Evolutionary conservation across 2,797 vertebrate genomes (phyloP), one percentile per base, ranked within the genome.

Genomic region (Fistularia tabacaria): DNA sequence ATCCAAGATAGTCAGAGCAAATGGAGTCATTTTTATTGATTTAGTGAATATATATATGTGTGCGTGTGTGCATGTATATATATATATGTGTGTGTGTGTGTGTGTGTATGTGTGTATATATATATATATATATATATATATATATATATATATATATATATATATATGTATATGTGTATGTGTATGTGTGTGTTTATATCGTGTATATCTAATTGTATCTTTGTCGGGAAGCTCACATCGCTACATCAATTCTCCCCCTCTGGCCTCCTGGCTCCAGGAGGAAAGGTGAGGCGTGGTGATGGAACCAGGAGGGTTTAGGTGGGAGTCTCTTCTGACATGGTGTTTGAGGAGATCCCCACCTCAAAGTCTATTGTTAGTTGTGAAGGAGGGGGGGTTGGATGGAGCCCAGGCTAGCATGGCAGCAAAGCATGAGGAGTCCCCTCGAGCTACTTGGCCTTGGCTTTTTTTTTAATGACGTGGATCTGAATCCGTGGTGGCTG

Each of bases 121-220:
- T 85, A 84, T 86, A 42, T 25, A 25, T 25, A 25, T 25, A 25
- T 25, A 25, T 25, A 25, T 25, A 25, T 25, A 25, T 25, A 25
- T 25, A 25, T 25, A 25, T 25, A 25, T 25, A 25, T 25, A 25
- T 25, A n/a, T n/a, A n/a, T 85, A 84, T 86, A 42, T 25, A 25
- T 25, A 25, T 25, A 25, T 25, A 25, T 25, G 5, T 25, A 25
- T 25, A 25, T 25, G 5, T 25, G 5, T 25, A 25, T 25, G 5
- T 25, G 5, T 25, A 25, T 25, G 5, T 25, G 5, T 25, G 5
- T 25, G 12, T 44, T 3, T 86, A 81, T 86, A 85, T 84, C 76
- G 74, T 84, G 73, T 85, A 86, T 76, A 82, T 80, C 54, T 87
- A 60, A 75, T 67, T 84, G 80, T 83, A 5, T 25, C 25, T 25